Evolutionary conservation across 2,797 vertebrate species (phyloP).

Genomic region (Poecile montanus): DNA sequence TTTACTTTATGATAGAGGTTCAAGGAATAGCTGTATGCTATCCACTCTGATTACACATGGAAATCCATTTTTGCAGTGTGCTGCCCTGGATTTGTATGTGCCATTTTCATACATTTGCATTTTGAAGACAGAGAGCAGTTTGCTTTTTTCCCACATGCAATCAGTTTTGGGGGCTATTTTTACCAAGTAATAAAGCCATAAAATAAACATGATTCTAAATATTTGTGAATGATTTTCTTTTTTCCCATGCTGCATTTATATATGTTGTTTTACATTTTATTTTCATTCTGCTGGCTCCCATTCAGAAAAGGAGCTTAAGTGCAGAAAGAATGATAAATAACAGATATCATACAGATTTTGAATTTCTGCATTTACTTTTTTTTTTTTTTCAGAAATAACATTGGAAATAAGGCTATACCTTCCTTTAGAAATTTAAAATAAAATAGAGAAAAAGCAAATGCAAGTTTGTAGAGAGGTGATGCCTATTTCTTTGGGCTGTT

Average conservation of each 20-base stretch:
- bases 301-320: slow-evolving; percentile 27
- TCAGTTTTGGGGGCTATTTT: slow-evolving; percentile 50
- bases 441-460: fast-evolving
- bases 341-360: background rate
- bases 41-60: background rate
- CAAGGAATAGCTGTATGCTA: background rate
- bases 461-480: background rate
- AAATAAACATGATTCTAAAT: slow-evolving; percentile 50
- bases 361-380: background rate
- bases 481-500: background rate
- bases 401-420: background rate
- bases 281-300: background rate
- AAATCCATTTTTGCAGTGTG: background rate
- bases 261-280: slow-evolving; percentile 4
- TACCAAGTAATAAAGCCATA: slow-evolving; percentile 20
- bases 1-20: background rate
- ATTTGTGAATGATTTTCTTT: background rate
- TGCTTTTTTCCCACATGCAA: slow-evolving; percentile 42
- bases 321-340: background rate
- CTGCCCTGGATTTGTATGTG: background rate
- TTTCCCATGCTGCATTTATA: background rate
- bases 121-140: background rate
- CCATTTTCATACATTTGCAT: slow-evolving; percentile 1
- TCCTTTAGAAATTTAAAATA: background rate
- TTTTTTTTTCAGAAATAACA: background rate